Evolutionary conservation across 2,113 vertebrate species (phyloP).

Genomic region (Malurus melanocephalus): DNA sequence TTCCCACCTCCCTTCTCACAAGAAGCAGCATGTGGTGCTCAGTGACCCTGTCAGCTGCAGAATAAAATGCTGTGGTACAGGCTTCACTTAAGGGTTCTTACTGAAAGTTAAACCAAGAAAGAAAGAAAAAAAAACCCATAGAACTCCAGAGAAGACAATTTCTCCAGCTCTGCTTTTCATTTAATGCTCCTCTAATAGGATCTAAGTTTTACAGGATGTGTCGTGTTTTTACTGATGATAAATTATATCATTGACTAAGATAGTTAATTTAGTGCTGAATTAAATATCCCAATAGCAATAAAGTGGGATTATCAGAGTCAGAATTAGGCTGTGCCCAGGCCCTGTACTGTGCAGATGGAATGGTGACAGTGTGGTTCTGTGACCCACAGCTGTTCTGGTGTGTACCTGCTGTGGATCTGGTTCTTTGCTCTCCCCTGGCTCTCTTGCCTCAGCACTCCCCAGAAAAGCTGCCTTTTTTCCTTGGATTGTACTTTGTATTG

Average conservation of each 20-base stretch:
- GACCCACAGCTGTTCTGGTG: neutral
- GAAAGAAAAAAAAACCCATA: neutral
- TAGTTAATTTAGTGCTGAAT: neutral
- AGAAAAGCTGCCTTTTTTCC: neutral
- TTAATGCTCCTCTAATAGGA: conserved; percentile 14
- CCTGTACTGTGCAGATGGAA: rapidly evolving
- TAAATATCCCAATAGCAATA: neutral
- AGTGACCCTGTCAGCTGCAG: too few species aligned
- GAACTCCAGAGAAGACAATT: neutral
- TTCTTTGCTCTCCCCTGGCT: too few species aligned
- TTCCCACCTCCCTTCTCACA: too few species aligned
- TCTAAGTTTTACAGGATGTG: neutral
- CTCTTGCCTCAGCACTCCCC: neutral
- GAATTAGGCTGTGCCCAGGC: neutral
- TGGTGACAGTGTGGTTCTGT: rapidly evolving
- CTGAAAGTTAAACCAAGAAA: neutral
- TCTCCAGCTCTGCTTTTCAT: neutral
- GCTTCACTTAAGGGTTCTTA: too few species aligned
- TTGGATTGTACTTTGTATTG: neutral
- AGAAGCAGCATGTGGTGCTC: too few species aligned
- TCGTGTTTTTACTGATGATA: neutral
- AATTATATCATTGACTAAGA: neutral
- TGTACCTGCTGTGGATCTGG: too few species aligned
- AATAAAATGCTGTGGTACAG: too few species aligned
- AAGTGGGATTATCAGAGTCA: neutral